Conservation (phyloP, 2,888 invertebrate genomes). For the Aradus depressus region DNA sequence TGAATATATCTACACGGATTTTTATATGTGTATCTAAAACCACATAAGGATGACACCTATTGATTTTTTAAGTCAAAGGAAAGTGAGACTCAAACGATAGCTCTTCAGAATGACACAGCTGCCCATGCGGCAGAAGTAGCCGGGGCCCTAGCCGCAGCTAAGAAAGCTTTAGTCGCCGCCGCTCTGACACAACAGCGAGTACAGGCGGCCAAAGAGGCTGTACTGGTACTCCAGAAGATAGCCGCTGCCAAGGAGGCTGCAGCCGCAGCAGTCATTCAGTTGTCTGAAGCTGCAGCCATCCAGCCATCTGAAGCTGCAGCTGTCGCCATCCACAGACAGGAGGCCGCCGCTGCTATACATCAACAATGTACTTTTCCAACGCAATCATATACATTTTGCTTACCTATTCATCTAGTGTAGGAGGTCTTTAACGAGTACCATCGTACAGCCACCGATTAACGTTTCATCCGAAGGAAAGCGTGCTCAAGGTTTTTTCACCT, state of each 20-base stretch:
- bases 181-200: conserved; percentile 61
- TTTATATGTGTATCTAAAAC: too few relatives aligned
- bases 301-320: too few relatives aligned
- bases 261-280: conserved; percentile 54
- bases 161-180: conserved; percentile 59
- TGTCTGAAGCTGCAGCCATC: conserved; percentile 53
- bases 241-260: conserved; percentile 50
- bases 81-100: conserved; percentile 25
- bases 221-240: conserved; percentile 57
- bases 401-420: too few relatives aligned
- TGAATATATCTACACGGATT: too few relatives aligned
- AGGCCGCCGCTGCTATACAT: conserved; percentile 43
- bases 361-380: too few relatives aligned
- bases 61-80: too few relatives aligned
- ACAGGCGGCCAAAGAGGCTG: conserved; percentile 58
- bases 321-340: conserved; percentile 49
- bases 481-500: too few relatives aligned
- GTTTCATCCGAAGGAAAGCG: too few relatives aligned
- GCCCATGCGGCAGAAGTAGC: conserved; percentile 53
- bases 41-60: too few relatives aligned
- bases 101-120: conserved; percentile 31
- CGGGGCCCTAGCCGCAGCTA: conserved; percentile 59
- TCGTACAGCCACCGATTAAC: too few relatives aligned
- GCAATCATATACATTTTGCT: too few relatives aligned
- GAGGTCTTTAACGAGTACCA: too few relatives aligned